These are phyloP conservation scores for Heterocephalus glaber DNA, from an alignment of 2,113 vertebrate species.

Conservation along the genomic window DNA sequence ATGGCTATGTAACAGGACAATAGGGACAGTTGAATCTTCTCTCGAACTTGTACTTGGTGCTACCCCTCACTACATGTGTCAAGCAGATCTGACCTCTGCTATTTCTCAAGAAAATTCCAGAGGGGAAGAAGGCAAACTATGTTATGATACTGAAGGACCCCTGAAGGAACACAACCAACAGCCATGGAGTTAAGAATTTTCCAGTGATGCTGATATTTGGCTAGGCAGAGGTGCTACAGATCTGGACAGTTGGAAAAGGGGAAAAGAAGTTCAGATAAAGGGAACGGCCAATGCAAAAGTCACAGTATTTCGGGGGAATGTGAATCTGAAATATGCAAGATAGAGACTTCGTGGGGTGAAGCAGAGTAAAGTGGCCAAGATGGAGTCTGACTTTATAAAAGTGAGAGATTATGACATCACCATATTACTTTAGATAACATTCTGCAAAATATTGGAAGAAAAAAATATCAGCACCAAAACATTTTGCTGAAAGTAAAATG, in stretches of 20 bases:
- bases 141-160: background rate
- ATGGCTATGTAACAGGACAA: background rate
- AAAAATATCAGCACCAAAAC: background rate
- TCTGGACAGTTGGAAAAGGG: background rate
- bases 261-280: background rate
- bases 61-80: background rate
- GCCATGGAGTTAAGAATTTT: background rate
- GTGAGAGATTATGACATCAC: background rate
- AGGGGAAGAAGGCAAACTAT: background rate
- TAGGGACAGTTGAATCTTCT: background rate
- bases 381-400: background rate
- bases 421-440: background rate
- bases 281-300: background rate
- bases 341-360: background rate
- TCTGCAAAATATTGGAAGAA: slow-evolving; percentile 3
- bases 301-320: background rate
- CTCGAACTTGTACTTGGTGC: background rate
- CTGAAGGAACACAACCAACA: background rate
- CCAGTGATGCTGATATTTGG: background rate
- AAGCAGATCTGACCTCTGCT: background rate
- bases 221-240: background rate
- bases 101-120: background rate
- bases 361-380: background rate
- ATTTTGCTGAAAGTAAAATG: background rate
- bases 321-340: background rate